phyloP scores from a whole-genome alignment of 2,113 vertebrate species.

The Raja brachyura region DNA sequence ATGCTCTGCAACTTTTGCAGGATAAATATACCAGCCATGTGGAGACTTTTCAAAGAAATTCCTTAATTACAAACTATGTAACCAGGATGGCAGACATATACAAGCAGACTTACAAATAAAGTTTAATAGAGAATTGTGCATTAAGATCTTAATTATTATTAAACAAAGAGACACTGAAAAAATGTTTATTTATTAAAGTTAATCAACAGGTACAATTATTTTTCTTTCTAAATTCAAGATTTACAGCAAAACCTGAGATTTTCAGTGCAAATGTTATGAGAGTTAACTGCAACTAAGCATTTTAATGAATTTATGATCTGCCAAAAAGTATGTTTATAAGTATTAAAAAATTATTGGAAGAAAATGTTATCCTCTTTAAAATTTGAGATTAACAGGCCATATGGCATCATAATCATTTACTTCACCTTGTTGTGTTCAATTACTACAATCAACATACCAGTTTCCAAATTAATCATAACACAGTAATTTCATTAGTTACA shows the following conservation, averaged over 20 bases:
- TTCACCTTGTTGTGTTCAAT: constrained; percentile 99
- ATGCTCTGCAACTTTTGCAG: background rate
- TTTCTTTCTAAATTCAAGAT: background rate
- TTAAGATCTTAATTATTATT: background rate
- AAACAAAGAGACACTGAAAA: background rate
- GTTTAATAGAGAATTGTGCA: background rate
- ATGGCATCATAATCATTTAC: constrained; percentile 96
- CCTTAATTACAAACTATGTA: background rate
- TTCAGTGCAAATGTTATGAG: background rate
- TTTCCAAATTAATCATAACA: constrained; percentile 98
- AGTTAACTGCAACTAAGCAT: background rate
- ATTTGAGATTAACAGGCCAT: constrained; percentile 80
- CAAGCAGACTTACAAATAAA: background rate
- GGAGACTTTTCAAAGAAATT: background rate
- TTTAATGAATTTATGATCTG: background rate
- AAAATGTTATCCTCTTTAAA: constrained; percentile 30
- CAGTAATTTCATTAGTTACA: constrained; percentile 93
- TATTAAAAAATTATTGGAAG: background rate
- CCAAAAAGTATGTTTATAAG: background rate
- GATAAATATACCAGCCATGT: background rate
- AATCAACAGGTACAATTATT: background rate
- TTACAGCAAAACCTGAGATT: background rate
- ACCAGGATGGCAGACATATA: background rate
- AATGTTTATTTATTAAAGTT: background rate
- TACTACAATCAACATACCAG: constrained; percentile 99